phyloP scores from a whole-genome alignment of 1,140 invertebrate species.

The Pentalonia nigronervosa region DNA sequence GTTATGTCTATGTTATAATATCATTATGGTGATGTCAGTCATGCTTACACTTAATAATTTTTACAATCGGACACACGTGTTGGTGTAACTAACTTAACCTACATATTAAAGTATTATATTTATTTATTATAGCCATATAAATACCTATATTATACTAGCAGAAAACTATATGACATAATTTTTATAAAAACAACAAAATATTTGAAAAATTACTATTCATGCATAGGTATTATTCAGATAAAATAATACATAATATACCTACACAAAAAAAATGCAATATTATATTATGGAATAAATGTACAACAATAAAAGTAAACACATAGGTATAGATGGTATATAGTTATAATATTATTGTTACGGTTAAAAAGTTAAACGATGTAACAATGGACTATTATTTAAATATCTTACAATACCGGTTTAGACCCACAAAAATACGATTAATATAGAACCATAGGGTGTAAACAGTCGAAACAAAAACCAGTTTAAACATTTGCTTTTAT shows the following conservation, averaged over 20 bases:
- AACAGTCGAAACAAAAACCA: not conserved
- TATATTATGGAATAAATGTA: not conserved
- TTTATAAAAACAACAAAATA: not conserved
- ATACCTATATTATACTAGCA: not conserved
- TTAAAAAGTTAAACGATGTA: not conserved
- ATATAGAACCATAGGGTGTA: not conserved
- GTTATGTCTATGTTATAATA: too few species aligned
- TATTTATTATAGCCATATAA: not conserved
- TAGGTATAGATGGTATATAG: not conserved
- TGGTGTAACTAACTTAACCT: not conserved
- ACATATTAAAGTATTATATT: not conserved
- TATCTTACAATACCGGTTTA: not conserved
- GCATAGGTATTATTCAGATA: not conserved
- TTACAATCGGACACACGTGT: not conserved
- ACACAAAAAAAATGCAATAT: not conserved
- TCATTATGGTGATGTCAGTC: not conserved
- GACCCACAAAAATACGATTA: not conserved
- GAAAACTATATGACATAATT: not conserved
- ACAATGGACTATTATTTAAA: constrained; percentile 22
- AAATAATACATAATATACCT: not conserved
- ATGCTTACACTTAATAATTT: not conserved
- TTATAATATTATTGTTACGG: constrained; percentile 1
- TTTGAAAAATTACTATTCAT: not conserved
- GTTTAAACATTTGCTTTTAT: constrained; percentile 3
- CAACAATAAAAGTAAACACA: not conserved